Percentiles rank a stretch among this genome's conserved stretches.
Conservation (phyloP, 2,888 invertebrate genomes). For the Drosophila ezoana region DNA sequence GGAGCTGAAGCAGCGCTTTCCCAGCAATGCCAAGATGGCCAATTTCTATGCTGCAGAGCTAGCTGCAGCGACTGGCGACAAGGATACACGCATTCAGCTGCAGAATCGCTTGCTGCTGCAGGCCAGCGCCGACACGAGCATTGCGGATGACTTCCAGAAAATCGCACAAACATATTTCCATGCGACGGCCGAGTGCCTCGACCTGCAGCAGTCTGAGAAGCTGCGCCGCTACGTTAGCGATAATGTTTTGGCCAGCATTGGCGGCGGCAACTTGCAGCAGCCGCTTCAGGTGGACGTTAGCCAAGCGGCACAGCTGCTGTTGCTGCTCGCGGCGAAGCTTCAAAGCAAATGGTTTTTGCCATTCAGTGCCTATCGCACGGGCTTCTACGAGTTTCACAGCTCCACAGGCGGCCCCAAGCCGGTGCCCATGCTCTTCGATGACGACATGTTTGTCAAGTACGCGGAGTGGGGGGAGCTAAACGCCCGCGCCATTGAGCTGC, state of each 20-base stretch:
- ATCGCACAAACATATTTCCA: constrained; percentile 82
- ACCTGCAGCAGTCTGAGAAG: constrained; percentile 90
- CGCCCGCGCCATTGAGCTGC: constrained; percentile 89
- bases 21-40: constrained; percentile 79
- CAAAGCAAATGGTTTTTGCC: constrained; percentile 82
- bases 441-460: constrained; percentile 86
- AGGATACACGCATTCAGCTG: constrained; percentile 86
- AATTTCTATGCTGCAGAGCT: constrained; percentile 76
- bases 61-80: constrained; percentile 56
- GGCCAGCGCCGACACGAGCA: constrained; percentile 20
- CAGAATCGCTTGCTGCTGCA: constrained; percentile 70
- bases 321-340: constrained; percentile 70
- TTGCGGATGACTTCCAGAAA: constrained; percentile 79
- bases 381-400: constrained; percentile 77
- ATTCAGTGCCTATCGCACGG: constrained; percentile 80
- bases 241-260: constrained; percentile 45
- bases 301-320: constrained; percentile 42
- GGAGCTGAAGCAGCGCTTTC: constrained; percentile 69
- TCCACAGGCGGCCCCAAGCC: constrained; percentile 86
- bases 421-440: constrained; percentile 87
- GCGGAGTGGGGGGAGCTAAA: constrained; percentile 85
- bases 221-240: constrained; percentile 62
- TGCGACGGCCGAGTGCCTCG: constrained; percentile 71
- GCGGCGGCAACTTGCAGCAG: constrained; percentile 58
- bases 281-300: constrained; percentile 31